Percentiles rank a stretch among this genome's conserved stretches.
phyloP scores from a whole-genome alignment of 1,140 invertebrate species.

The Apis florea region DNA sequence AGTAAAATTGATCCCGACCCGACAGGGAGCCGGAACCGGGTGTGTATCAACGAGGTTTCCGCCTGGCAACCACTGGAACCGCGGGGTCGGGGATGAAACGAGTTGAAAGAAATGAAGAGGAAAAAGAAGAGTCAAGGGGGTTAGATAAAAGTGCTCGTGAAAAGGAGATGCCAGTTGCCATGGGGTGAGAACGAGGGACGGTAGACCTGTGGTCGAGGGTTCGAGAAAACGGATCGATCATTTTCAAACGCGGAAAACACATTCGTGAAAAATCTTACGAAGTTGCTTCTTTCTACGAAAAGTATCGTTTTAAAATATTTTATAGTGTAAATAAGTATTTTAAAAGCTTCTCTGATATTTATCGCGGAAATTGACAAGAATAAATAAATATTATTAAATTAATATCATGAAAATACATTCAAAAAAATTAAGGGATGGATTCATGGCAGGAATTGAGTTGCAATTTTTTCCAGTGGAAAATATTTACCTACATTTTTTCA shows the following conservation, averaged over 20 bases:
- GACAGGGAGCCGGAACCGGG: too few relatives aligned
- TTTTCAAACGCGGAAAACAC: constrained; percentile 4
- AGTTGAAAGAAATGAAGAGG: constrained; percentile 52
- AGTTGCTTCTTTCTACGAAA: too few relatives aligned
- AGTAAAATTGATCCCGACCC: neutral
- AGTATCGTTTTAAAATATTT: neutral
- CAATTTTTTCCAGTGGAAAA: too few relatives aligned
- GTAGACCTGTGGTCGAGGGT: constrained; percentile 8
- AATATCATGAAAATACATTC: too few relatives aligned
- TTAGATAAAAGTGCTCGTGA: constrained; percentile 59
- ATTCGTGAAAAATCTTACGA: neutral
- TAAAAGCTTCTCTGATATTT: too few relatives aligned
- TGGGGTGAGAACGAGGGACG: neutral
- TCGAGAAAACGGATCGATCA: constrained; percentile 38
- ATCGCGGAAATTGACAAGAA: too few relatives aligned
- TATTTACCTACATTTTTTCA: too few relatives aligned
- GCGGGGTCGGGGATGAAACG: constrained; percentile 41
- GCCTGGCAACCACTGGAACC: constrained; percentile 27
- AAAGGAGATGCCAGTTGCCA: constrained; percentile 45
- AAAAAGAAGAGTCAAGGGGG: constrained; percentile 28
- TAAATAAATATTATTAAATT: too few relatives aligned
- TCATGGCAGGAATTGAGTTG: too few relatives aligned
- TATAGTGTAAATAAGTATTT: too few relatives aligned
- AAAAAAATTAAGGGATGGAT: too few relatives aligned
- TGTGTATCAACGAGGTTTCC: neutral